Conservation (phyloP, 2,113 vertebrate species). For the Erythrolamprus reginae region DNA sequence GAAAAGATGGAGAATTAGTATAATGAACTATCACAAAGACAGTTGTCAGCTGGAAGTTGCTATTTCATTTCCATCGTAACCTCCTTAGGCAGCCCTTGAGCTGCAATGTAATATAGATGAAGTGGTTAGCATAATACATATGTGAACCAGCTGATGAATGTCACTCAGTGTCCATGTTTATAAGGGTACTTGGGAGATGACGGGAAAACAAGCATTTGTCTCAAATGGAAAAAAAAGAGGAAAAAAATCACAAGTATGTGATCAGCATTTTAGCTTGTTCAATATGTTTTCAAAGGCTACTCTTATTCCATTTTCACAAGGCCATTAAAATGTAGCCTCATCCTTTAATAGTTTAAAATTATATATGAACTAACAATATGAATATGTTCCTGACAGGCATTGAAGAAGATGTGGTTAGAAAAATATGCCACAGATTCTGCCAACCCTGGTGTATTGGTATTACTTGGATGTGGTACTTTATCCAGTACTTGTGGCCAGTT, state of each 20-base stretch:
- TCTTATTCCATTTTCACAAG: not conserved
- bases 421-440: slow-evolving; percentile 81
- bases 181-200: not conserved
- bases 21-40: not conserved
- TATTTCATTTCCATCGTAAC: not conserved
- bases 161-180: not conserved
- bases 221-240: not conserved
- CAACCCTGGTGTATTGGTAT: slow-evolving; percentile 84
- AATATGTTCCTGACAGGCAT: slow-evolving; percentile 69
- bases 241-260: not conserved
- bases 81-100: not conserved
- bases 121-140: not conserved
- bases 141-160: not conserved
- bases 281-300: not conserved
- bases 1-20: not conserved
- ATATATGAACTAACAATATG: not conserved
- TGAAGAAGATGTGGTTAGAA: slow-evolving; percentile 87
- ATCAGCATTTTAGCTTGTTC: not conserved
- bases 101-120: not conserved
- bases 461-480: slow-evolving; percentile 83
- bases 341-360: not conserved
- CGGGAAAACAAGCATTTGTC: not conserved
- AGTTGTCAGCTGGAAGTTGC: not conserved
- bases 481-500: slow-evolving; percentile 91
- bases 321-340: not conserved